Evolutionary conservation across 2,797 vertebrate species (phyloP).

Genomic region (Chaetophractus vellerosus): DNA sequence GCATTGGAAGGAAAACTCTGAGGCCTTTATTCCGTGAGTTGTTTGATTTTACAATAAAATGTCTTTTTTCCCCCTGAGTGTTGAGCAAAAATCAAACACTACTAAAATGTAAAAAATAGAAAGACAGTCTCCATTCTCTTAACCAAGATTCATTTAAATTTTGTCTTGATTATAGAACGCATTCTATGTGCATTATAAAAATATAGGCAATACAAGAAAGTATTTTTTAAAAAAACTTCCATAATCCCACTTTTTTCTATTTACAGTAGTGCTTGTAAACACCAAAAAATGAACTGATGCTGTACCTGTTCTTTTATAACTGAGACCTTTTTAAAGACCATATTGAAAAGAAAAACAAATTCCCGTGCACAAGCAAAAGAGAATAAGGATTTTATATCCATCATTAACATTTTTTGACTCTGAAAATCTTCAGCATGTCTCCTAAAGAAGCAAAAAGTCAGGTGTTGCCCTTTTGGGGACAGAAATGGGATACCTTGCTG

Average conservation of each 20-base stretch:
- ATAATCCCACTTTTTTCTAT: background rate
- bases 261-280: background rate
- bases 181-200: background rate
- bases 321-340: background rate
- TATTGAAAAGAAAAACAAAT: background rate
- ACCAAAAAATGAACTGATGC: background rate
- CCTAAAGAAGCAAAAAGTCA: background rate
- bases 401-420: background rate
- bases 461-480: background rate
- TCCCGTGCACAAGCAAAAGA: background rate
- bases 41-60: slow-evolving; percentile 43
- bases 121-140: slow-evolving; percentile 7
- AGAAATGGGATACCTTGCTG: background rate
- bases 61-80: background rate
- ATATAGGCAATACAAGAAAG: background rate
- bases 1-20: background rate
- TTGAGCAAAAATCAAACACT: background rate
- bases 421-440: background rate
- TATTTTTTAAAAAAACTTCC: background rate
- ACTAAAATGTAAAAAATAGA: slow-evolving; percentile 20
- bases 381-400: background rate
- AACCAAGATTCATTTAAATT: slow-evolving; percentile 36
- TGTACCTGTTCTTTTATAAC: background rate
- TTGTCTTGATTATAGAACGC: background rate
- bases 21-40: background rate